phyloP scores from a whole-genome alignment of 2,888 invertebrate species.

The Hemaris fuciformis region DNA sequence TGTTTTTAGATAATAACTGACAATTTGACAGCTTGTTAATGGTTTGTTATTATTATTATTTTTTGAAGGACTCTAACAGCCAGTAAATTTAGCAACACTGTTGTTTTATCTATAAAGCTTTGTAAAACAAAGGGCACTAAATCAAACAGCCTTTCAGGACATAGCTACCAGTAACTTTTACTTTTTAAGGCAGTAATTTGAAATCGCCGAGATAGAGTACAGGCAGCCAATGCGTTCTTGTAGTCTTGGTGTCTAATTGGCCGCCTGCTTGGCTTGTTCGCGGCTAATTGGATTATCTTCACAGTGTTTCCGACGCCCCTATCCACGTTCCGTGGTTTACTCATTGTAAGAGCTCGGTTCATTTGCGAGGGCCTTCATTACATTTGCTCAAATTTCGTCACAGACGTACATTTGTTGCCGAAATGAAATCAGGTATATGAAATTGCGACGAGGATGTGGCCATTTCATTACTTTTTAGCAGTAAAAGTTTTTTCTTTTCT shows the following conservation, averaged over 20 bases:
- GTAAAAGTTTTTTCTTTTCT: not conserved
- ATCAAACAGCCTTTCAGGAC: not conserved
- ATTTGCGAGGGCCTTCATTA: slow-evolving; percentile 14
- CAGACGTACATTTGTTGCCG: slow-evolving; percentile 7
- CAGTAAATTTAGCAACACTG: not conserved
- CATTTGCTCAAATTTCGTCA: slow-evolving; percentile 10
- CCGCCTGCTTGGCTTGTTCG: slow-evolving; percentile 43
- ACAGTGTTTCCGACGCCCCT: slow-evolving; percentile 42
- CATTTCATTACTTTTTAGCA: not conserved
- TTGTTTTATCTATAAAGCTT: not conserved
- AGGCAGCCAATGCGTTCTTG: slow-evolving; percentile 18
- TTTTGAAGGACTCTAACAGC: not conserved
- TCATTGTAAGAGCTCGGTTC: slow-evolving; percentile 29
- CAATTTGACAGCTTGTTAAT: too few species aligned
- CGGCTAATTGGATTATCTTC: slow-evolving; percentile 58
- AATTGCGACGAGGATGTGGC: not conserved
- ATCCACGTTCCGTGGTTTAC: slow-evolving; percentile 43
- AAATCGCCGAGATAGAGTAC: slow-evolving; percentile 16
- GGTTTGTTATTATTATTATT: not conserved
- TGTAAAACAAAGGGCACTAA: not conserved
- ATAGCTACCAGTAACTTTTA: not conserved
- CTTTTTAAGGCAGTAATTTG: slow-evolving; percentile 13
- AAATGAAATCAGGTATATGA: slow-evolving; percentile 7
- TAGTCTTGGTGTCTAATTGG: slow-evolving; percentile 54
- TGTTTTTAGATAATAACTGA: too few species aligned